These are phyloP conservation scores for Stratiolaelaps scimitus DNA, from an alignment of 1,140 invertebrate species.

Conservation along the genomic window DNA sequence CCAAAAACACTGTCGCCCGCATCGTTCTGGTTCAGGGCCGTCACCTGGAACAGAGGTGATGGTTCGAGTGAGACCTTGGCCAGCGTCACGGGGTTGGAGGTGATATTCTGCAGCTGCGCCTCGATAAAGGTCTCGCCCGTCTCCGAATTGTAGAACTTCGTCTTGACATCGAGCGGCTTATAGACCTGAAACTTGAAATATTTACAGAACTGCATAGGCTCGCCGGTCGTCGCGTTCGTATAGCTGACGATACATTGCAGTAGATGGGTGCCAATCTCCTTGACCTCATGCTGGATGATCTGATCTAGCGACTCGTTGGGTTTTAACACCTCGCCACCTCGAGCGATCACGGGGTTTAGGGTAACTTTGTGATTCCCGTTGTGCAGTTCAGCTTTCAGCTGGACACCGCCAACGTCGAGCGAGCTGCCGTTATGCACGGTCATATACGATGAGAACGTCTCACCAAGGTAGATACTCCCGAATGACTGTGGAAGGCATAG, in stretches of 20 bases:
- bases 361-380: slow-evolving; percentile 71
- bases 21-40: slow-evolving; percentile 40
- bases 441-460: slow-evolving; percentile 94
- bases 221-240: slow-evolving; percentile 49
- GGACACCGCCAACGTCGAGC: slow-evolving; percentile 63
- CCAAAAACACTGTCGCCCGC: slow-evolving; percentile 53
- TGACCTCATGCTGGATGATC: slow-evolving; percentile 94
- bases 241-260: slow-evolving; percentile 92
- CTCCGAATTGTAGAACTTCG: slow-evolving; percentile 94
- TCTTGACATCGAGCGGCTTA: slow-evolving; percentile 94
- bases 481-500: slow-evolving; percentile 37
- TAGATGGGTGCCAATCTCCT: slow-evolving; percentile 92
- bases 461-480: slow-evolving; percentile 72
- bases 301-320: slow-evolving; percentile 70
- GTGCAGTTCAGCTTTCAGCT: slow-evolving; percentile 73
- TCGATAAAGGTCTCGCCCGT: slow-evolving; percentile 93
- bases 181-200: slow-evolving; percentile 98
- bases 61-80: slow-evolving; percentile 84
- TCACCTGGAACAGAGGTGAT: slow-evolving; percentile 63
- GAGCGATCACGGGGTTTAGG: slow-evolving; percentile 47
- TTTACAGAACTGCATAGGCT: slow-evolving; percentile 62
- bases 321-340: slow-evolving; percentile 47
- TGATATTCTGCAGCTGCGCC: slow-evolving; percentile 91
- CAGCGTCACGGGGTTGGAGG: slow-evolving; percentile 69
- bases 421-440: slow-evolving; percentile 89